Evolutionary conservation across 2,113 vertebrate genomes (phyloP).

Genomic region (Cebidichthys violaceus): DNA sequence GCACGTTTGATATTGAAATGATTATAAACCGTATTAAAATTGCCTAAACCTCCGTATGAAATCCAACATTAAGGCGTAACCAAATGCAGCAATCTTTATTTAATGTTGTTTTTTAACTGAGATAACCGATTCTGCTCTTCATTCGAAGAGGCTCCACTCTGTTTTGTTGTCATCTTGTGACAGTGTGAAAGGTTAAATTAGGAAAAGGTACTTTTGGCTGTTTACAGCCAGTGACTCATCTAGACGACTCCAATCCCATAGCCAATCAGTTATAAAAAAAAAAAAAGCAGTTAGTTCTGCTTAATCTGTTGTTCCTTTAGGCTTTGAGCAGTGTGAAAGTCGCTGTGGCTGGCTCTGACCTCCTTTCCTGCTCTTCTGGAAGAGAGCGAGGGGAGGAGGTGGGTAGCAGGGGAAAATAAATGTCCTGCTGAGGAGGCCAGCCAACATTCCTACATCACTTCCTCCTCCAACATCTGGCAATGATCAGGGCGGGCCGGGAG

Average conservation of each 20-base stretch:
- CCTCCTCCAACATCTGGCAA: conserved; percentile 84
- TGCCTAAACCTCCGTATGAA: background rate
- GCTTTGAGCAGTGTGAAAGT: conserved; percentile 59
- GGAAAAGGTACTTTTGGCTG: background rate
- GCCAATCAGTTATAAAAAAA: background rate
- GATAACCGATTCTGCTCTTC: background rate
- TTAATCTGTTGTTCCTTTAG: conserved; percentile 42
- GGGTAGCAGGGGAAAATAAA: conserved; percentile 62
- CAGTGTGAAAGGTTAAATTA: background rate
- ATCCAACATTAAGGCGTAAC: background rate
- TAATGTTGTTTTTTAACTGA: background rate
- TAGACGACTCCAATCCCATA: background rate
- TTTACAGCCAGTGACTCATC: conserved; percentile 1
- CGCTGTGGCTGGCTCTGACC: conserved; percentile 73
- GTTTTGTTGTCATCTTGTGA: conserved; percentile 9
- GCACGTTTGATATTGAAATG: conserved; percentile 6
- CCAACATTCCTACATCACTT: conserved; percentile 82
- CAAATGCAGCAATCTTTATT: background rate
- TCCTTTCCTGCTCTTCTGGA: conserved; percentile 74
- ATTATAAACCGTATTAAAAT: conserved; percentile 7
- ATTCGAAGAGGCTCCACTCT: background rate
- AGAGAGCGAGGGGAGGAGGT: conserved; percentile 50
- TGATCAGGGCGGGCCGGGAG: conserved; percentile 71
- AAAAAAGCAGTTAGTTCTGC: conserved; percentile 27
- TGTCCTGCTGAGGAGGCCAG: conserved; percentile 64